A percentile compares a stretch with the other conserved stretches of the same genome.
phyloP scores from a whole-genome alignment of 2,888 invertebrate genomes.

The Clunio marinus region DNA sequence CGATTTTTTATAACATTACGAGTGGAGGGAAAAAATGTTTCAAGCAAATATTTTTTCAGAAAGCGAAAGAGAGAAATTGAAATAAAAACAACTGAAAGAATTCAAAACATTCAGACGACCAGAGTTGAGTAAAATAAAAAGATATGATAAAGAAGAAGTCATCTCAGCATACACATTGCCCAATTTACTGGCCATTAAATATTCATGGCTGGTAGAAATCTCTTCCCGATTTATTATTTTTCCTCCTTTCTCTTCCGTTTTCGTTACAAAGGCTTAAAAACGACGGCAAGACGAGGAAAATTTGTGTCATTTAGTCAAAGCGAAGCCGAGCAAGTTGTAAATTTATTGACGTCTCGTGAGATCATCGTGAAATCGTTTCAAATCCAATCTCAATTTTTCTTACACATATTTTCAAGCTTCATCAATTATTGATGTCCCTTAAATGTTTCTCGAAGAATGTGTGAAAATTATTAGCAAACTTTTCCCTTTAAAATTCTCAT shows the following conservation, averaged over 20 bases:
- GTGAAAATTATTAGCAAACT: not conserved
- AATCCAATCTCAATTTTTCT: not conserved
- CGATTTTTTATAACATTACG: not conserved
- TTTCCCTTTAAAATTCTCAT: not conserved
- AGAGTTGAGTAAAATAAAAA: not conserved
- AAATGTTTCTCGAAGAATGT: not conserved
- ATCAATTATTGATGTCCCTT: conserved; percentile 23
- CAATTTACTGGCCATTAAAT: conserved; percentile 8
- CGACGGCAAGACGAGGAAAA: not conserved
- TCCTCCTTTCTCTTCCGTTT: not conserved
- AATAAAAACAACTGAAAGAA: not conserved
- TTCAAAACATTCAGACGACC: not conserved
- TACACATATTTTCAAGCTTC: not conserved
- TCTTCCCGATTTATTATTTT: conserved; percentile 20
- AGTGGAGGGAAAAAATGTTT: not conserved
- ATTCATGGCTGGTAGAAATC: conserved; percentile 31
- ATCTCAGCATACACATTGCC: not conserved
- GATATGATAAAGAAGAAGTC: not conserved
- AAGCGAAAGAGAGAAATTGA: not conserved
- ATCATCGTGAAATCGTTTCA: not conserved
- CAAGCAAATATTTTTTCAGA: not conserved
- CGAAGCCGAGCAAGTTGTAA: conserved; percentile 15
- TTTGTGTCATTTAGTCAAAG: not conserved
- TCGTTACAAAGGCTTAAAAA: no score
- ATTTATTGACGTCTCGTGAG: conserved; percentile 31